A percentile compares a stretch with the other conserved stretches of the same genome.
Evolutionary conservation across 2,113 vertebrate genomes (phyloP).

Genomic region (Xiphophorus maculatus): DNA sequence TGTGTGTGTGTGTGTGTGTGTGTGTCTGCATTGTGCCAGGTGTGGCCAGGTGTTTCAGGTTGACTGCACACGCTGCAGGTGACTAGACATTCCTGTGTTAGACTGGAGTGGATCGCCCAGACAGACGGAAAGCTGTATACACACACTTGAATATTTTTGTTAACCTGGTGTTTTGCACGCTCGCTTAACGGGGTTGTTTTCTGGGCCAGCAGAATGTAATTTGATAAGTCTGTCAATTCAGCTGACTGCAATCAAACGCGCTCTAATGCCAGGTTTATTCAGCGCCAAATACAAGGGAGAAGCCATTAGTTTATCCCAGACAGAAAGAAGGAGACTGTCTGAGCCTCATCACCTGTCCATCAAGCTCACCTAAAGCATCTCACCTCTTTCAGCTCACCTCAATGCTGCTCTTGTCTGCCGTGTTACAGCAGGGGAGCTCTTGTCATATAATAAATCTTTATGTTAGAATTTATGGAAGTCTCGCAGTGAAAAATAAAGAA

Average conservation of each 20-base stretch:
- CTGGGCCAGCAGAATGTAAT: slow-evolving; percentile 25
- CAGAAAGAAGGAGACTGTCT: slow-evolving; percentile 52
- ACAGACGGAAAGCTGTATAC: slow-evolving; percentile 31
- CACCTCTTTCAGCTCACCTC: slow-evolving; percentile 34
- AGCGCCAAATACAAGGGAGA: slow-evolving; percentile 51
- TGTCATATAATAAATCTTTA: slow-evolving; percentile 14
- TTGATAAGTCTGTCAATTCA: slow-evolving; percentile 37
- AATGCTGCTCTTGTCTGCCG: slow-evolving; percentile 65
- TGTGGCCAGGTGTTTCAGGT: slow-evolving; percentile 71
- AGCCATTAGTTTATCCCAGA: slow-evolving; percentile 63
- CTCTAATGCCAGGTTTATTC: slow-evolving; percentile 39
- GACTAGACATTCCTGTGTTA: slow-evolving; percentile 71
- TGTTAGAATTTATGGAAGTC: not conserved
- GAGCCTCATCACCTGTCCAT: slow-evolving; percentile 56
- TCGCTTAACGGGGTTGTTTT: slow-evolving; percentile 36
- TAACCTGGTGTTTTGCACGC: slow-evolving; percentile 21
- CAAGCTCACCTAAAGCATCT: slow-evolving; percentile 58
- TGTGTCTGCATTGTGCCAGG: slow-evolving; percentile 32
- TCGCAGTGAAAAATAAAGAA: not conserved
- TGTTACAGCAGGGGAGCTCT: slow-evolving; percentile 37
- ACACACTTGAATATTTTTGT: slow-evolving; percentile 14
- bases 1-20: not conserved
- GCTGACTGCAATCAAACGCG: slow-evolving; percentile 20
- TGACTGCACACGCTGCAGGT: slow-evolving; percentile 43
- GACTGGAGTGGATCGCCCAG: slow-evolving; percentile 63